Evolutionary conservation across 2,113 vertebrate genomes (phyloP).

Genomic region (Eleginops maclovinus): DNA sequence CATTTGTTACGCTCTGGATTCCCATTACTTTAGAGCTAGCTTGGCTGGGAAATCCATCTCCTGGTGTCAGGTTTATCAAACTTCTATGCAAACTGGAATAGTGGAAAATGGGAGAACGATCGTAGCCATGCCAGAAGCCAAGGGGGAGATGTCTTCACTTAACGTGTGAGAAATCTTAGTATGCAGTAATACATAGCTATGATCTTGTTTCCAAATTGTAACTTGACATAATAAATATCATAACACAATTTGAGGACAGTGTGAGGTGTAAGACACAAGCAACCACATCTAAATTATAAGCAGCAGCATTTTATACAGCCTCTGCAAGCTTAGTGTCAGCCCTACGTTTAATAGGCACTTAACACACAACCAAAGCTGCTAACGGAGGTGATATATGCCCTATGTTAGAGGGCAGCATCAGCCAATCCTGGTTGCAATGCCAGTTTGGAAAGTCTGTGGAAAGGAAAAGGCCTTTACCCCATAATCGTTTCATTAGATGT

Average conservation of each 20-base stretch:
- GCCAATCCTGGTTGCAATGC: constrained; percentile 44
- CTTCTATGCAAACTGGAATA: constrained; percentile 58
- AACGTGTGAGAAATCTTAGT: constrained; percentile 26
- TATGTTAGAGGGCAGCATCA: constrained; percentile 44
- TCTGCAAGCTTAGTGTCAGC: constrained; percentile 47
- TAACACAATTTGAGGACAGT: constrained; percentile 18
- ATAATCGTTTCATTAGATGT: constrained; percentile 10
- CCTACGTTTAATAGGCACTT: constrained; percentile 62
- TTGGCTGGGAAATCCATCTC: constrained; percentile 81
- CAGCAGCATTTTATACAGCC: constrained; percentile 41
- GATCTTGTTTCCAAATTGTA: constrained; percentile 10
- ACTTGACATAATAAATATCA: constrained; percentile 26
- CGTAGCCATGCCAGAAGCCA: constrained; percentile 16
- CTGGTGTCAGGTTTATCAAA: constrained; percentile 78
- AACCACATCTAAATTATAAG: constrained; percentile 51
- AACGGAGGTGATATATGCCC: constrained; percentile 45
- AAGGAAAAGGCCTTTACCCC: constrained; percentile 23
- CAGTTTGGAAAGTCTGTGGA: constrained; percentile 23
- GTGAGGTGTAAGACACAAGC: constrained; percentile 28
- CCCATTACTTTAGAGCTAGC: constrained; percentile 76
- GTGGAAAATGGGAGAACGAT: constrained; percentile 36
- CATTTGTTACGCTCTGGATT: constrained; percentile 79
- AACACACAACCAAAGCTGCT: constrained; percentile 53
- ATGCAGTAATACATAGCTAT: constrained; percentile 15
- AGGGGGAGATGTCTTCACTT: constrained; percentile 36